Base-by-base conservation (phyloP, 2,888 invertebrate species). In the Holacanthella duospinosa region DNA sequence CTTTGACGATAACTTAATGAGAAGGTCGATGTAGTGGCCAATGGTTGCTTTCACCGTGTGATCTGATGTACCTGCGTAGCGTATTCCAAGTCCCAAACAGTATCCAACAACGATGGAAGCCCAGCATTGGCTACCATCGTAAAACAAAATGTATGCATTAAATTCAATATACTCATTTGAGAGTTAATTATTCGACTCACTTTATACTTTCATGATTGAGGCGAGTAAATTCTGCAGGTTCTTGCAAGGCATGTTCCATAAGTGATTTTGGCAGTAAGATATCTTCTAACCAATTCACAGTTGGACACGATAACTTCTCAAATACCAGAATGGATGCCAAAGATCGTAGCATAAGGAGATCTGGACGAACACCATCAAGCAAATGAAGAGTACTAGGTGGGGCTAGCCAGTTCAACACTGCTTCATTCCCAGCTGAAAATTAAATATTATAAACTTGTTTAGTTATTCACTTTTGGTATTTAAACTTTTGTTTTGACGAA, bases 71-170 rank as follows among this genome's bases (percentile, higher is more conserved):
- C 97, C 96, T 0, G 97, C 96, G 80, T 87, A 97, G 69, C 90
- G 88, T 2, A 99, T 80, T 0, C 94, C 96, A 72, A 99, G 79
- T 6, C 92, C 90, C 81, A 97, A 88, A 73, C 94, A 93, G 1
- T 92, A 93, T 24, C 97, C 99, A 0, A 93, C 88, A 64, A 94
- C 83, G 68, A 96, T 92, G 78, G 96, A 95, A 78, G 95, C 93
- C 79, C 93, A 97, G 0, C 94, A 94, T 82, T 96, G 95, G 74
- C 91, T 91, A 75, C 44, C 80, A 77, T 66, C 16, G n/a, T 16
- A 36, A 36, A 6, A 29, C 9, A 29, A 19, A 27, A 55, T 29
- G 6, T 29, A 59, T 48, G 27, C 27, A 26, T 19, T 57, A 61
- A 59, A 62, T 26, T 60, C 48, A 36, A 56, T 21, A 16, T 6